Conservation (phyloP, 2,113 vertebrate species). For the Pachycephala philippinensis region DNA sequence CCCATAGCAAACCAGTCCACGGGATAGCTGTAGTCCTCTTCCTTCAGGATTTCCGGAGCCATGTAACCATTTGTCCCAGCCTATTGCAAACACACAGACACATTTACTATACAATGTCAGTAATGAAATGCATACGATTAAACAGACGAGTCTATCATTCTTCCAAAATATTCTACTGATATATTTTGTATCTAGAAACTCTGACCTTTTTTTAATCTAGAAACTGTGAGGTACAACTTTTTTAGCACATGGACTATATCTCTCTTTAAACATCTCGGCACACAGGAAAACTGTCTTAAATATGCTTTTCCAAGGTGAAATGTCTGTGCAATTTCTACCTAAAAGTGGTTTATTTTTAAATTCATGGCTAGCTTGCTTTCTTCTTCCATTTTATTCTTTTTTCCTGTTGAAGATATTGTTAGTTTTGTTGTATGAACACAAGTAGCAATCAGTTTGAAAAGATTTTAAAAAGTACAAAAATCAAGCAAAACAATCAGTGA, state of each 20-base stretch:
- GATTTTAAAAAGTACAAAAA: neutral
- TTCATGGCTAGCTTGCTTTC: neutral
- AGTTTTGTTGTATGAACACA: neutral
- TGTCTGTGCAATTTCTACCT: neutral
- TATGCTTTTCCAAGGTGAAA: neutral
- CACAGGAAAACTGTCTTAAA: neutral
- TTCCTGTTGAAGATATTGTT: neutral
- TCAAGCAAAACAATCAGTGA: neutral
- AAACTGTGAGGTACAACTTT: neutral
- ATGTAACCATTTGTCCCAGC: conserved; percentile 90
- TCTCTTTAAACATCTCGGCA: neutral
- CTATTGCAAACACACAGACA: conserved; percentile 61
- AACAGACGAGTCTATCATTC: neutral
- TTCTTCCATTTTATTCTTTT: neutral
- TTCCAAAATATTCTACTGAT: neutral
- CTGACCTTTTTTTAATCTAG: neutral
- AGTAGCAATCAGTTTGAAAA: neutral
- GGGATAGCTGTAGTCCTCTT: conserved; percentile 79
- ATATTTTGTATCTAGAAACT: neutral
- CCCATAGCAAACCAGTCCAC: conserved; percentile 93
- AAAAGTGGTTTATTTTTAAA: neutral
- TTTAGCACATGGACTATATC: neutral
- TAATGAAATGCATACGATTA: neutral
- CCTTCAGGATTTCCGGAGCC: conserved; percentile 86
- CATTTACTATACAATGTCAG: neutral